Evolutionary conservation across 2,113 vertebrate genomes (phyloP).

Genomic region (Archocentrus centrarchus): DNA sequence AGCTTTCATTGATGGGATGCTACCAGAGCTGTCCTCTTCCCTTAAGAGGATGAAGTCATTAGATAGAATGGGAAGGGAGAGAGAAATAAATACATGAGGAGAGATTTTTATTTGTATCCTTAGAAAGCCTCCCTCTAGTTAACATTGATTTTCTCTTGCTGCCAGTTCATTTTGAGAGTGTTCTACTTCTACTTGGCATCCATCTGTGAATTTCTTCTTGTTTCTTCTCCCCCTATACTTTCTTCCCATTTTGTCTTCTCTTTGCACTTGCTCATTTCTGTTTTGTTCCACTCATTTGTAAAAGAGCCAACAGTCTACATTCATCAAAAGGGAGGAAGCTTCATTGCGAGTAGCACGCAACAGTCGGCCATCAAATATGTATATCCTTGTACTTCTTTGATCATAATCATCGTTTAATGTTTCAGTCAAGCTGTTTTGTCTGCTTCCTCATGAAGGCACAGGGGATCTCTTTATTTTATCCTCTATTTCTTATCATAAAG

Average conservation of each 20-base stretch:
- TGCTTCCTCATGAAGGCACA: constrained; percentile 11
- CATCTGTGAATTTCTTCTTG: constrained; percentile 19
- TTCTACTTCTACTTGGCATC: constrained; percentile 20
- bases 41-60: constrained; percentile 46
- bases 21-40: constrained; percentile 13
- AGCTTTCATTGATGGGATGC: constrained; percentile 24
- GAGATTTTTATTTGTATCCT: constrained; percentile 34
- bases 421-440: constrained; percentile 47
- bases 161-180: constrained; percentile 2
- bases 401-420: constrained; percentile 58
- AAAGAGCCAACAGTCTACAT: constrained; percentile 53
- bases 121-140: constrained; percentile 23
- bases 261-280: constrained; percentile 36
- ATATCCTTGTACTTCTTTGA: constrained; percentile 63
- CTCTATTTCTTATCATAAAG: constrained; percentile 12
- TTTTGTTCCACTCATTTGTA: constrained; percentile 54
- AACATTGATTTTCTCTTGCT: constrained; percentile 48
- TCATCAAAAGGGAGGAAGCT: constrained; percentile 41
- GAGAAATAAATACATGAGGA: constrained; percentile 21
- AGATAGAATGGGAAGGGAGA: neutral
- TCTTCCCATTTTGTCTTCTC: constrained; percentile 41
- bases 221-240: constrained; percentile 18
- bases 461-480: constrained; percentile 40
- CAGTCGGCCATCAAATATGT: constrained; percentile 64
- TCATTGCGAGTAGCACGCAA: constrained; percentile 1